These are phyloP conservation scores for Falco cherrug DNA, from an alignment of 2,797 vertebrate genomes.

Conservation along the genomic window DNA sequence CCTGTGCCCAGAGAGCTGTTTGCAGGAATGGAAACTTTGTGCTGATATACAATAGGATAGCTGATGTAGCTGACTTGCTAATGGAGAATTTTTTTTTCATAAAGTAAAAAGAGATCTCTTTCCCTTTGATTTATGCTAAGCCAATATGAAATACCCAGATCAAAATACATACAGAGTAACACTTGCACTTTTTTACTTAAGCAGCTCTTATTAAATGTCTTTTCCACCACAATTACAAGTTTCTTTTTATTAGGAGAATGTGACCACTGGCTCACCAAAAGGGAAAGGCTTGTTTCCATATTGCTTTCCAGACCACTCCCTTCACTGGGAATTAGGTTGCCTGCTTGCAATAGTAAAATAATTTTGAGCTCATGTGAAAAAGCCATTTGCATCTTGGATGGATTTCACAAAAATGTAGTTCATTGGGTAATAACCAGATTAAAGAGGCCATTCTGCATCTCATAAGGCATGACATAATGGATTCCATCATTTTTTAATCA, in stretches of 20 bases:
- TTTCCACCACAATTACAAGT: constrained; percentile 34
- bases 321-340: constrained; percentile 22
- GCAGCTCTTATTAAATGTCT: not conserved
- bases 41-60: not conserved
- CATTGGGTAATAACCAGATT: constrained; percentile 23
- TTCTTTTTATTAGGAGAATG: constrained; percentile 36
- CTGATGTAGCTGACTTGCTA: not conserved
- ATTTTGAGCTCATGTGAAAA: constrained; percentile 59
- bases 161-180: not conserved
- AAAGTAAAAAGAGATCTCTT: not conserved
- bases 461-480: not conserved
- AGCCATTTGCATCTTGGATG: constrained; percentile 26
- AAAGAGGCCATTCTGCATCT: not conserved
- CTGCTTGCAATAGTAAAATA: constrained; percentile 19
- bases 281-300: constrained; percentile 32
- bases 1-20: not conserved
- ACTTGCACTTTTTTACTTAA: not conserved
- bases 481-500: not conserved
- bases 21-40: not conserved
- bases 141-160: not conserved
- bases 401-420: constrained; percentile 27
- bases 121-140: not conserved
- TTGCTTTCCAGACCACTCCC: constrained; percentile 46
- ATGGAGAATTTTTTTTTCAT: not conserved
- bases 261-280: constrained; percentile 14